A percentile compares a stretch with the other conserved stretches of the same genome.
Evolutionary conservation across 2,113 vertebrate species (phyloP).

Genomic region (Brienomyrus brachyistius): DNA sequence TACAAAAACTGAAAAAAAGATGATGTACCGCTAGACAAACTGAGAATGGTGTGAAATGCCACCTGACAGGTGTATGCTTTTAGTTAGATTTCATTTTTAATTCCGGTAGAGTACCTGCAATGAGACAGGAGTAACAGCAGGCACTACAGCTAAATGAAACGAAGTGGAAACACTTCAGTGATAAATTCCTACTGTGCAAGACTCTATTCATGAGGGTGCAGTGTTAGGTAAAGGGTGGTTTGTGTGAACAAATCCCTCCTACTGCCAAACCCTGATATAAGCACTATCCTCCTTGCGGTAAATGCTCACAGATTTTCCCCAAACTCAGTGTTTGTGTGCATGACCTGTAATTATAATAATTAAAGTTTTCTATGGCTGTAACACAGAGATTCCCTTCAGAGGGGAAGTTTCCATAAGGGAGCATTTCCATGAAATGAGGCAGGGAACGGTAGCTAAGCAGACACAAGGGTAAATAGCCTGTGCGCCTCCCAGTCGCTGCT

Average conservation of each 20-base stretch:
- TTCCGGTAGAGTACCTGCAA: neutral
- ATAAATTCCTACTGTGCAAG: neutral
- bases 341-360: slow-evolving; percentile 13
- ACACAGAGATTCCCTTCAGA: slow-evolving; percentile 20
- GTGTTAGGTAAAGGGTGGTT: neutral
- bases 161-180: neutral
- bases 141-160: neutral
- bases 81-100: neutral
- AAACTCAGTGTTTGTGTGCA: slow-evolving; percentile 4
- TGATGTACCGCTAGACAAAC: neutral
- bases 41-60: neutral
- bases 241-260: neutral
- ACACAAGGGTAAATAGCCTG: slow-evolving; percentile 8
- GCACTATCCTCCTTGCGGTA: neutral
- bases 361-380: slow-evolving; percentile 9
- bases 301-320: neutral
- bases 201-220: neutral
- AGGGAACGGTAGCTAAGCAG: neutral
- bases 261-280: neutral
- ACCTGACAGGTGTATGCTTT: neutral
- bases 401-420: slow-evolving; percentile 9
- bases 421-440: slow-evolving; percentile 1
- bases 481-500: neutral
- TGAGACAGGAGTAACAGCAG: neutral
- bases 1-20: neutral